Evolutionary conservation across 2,888 invertebrate species (phyloP).

Genomic region (Tanaodytes sp.): DNA sequence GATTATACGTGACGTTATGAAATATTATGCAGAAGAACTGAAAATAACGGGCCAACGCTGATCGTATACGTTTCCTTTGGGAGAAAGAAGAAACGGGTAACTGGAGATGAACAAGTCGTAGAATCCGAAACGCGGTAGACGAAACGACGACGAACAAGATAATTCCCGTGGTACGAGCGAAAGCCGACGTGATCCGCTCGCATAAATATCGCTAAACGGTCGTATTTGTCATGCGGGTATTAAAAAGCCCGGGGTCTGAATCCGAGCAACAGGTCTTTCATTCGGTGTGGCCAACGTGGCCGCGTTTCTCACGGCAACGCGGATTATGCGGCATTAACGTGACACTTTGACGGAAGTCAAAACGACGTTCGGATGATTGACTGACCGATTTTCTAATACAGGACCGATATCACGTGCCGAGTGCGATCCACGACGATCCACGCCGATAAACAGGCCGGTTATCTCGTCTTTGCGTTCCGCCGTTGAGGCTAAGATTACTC

Average conservation of each 20-base stretch:
- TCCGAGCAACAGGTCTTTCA: constrained; percentile 46
- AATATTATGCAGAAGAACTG: too few relatives aligned
- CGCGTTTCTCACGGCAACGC: constrained; percentile 62
- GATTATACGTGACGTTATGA: too few relatives aligned
- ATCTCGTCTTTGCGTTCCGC: constrained; percentile 20
- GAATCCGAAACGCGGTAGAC: constrained; percentile 31
- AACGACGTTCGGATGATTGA: constrained; percentile 36
- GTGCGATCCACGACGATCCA: constrained; percentile 19
- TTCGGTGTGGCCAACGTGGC: constrained; percentile 51
- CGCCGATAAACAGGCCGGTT: constrained; percentile 27
- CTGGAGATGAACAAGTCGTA: constrained; percentile 27
- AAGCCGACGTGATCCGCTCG: constrained; percentile 69
- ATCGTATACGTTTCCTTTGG: too few relatives aligned
- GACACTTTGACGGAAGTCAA: constrained; percentile 59
- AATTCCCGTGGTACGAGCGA: constrained; percentile 65
- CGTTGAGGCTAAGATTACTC: too few relatives aligned
- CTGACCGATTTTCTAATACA: constrained; percentile 23
- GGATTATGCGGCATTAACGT: constrained; percentile 58
- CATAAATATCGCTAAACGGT: constrained; percentile 68
- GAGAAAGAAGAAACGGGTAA: too few relatives aligned
- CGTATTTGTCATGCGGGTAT: constrained; percentile 67
- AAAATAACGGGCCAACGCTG: too few relatives aligned
- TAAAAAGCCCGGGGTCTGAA: constrained; percentile 57
- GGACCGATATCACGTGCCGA: constrained; percentile 33
- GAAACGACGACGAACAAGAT: constrained; percentile 62